A percentile compares a stretch with the other conserved stretches of the same genome.
Evolutionary conservation across 2,113 vertebrate species (phyloP).

Genomic region (Sylvietta virens): DNA sequence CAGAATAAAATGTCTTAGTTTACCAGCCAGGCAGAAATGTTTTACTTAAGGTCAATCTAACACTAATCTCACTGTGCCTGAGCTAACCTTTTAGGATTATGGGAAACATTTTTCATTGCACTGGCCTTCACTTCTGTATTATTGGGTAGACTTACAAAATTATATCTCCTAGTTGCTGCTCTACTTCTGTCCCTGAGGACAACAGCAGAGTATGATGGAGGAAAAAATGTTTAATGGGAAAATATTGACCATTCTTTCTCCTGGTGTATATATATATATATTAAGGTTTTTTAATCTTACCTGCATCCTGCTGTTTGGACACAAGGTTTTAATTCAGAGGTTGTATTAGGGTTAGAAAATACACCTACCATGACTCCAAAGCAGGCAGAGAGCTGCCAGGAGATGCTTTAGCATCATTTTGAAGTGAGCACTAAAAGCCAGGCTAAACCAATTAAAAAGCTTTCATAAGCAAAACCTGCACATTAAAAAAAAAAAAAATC

Average conservation of each 20-base stretch:
- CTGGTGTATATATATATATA: not conserved
- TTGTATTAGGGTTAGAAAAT: not conserved
- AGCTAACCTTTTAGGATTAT: conserved; percentile 11
- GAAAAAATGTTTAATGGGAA: not conserved
- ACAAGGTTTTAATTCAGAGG: accelerated
- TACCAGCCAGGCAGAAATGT: not conserved
- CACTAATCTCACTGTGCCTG: not conserved
- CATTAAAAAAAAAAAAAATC: not conserved
- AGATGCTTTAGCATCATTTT: not conserved
- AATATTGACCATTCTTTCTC: not conserved
- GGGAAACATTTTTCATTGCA: not conserved
- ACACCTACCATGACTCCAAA: not conserved
- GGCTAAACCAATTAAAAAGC: not conserved
- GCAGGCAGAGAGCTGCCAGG: not conserved
- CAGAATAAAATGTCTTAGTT: conserved; percentile 1
- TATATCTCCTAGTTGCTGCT: not conserved
- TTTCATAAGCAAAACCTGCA: not conserved
- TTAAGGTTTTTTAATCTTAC: not conserved
- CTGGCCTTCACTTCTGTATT: not conserved
- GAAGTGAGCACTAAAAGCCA: not conserved
- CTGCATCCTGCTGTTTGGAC: not conserved
- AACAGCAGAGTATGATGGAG: not conserved
- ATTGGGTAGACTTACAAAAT: not conserved
- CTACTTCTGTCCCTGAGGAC: not conserved
- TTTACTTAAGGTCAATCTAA: not conserved